Percentiles rank a stretch among this genome's conserved stretches.
These are phyloP conservation scores for Chelonus insularis DNA, from an alignment of 1,140 invertebrate species.

Conservation along the genomic window DNA sequence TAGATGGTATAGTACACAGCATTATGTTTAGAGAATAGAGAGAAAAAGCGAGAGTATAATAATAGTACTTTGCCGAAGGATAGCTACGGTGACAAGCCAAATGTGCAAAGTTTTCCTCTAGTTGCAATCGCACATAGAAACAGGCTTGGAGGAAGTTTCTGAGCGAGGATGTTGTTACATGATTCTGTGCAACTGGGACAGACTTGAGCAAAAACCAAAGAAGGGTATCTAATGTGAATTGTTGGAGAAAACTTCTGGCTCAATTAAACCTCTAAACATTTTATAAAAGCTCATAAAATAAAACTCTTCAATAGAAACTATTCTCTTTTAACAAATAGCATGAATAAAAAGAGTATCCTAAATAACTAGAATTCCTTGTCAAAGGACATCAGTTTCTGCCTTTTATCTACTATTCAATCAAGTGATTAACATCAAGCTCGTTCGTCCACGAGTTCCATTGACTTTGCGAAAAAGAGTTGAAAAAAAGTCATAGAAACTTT, in stretches of 20 bases:
- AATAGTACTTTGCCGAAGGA: background rate
- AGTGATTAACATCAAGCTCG: too few species aligned
- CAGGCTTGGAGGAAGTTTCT: background rate
- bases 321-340: background rate
- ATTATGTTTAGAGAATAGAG: background rate
- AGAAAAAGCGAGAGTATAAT: background rate
- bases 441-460: conserved; percentile 3
- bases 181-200: conserved; percentile 25
- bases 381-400: too few species aligned
- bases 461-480: too few species aligned
- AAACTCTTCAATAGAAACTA: background rate
- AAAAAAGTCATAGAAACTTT: too few species aligned
- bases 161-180: background rate
- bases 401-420: too few species aligned
- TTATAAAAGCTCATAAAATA: background rate
- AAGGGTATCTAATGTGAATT: conserved; percentile 41
- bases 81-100: conserved; percentile 38
- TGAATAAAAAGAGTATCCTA: too few species aligned
- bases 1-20: background rate
- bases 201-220: conserved; percentile 38
- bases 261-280: conserved; percentile 28
- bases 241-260: conserved; percentile 35
- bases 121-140: conserved; percentile 42
- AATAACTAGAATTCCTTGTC: too few species aligned
- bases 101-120: conserved; percentile 41